These are phyloP conservation scores for Oxystoma pomonae DNA, from an alignment of 2,888 invertebrate species.

Conservation along the genomic window DNA sequence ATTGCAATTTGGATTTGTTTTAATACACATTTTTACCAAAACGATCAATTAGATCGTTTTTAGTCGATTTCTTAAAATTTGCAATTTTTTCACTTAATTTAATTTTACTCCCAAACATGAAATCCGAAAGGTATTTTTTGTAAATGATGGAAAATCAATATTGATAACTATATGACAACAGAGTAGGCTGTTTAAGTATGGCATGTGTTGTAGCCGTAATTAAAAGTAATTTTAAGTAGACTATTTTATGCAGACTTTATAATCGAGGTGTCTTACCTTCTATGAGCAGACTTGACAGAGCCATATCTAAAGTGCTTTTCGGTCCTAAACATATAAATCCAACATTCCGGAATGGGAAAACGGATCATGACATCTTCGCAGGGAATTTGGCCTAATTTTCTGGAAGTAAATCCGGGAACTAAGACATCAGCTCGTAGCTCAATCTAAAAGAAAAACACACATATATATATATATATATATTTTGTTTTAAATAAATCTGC, in stretches of 20 bases:
- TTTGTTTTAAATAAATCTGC: too few species aligned
- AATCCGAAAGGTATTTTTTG: too few species aligned
- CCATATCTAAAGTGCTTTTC: slow-evolving; percentile 98
- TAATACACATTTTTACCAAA: too few species aligned
- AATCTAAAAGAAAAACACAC: slow-evolving; percentile 56
- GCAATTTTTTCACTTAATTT: too few species aligned
- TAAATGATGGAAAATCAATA: too few species aligned
- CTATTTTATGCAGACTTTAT: not conserved
- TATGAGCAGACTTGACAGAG: slow-evolving; percentile 91
- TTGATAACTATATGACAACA: not conserved
- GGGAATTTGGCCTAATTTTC: slow-evolving; percentile 92
- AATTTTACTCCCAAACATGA: too few species aligned
- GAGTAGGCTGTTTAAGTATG: too few species aligned
- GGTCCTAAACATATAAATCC: slow-evolving; percentile 98
- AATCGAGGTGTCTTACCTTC: slow-evolving; percentile 46
- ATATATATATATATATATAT: too few species aligned
- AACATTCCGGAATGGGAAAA: slow-evolving; percentile 97
- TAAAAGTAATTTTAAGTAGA: not conserved
- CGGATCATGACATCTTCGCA: slow-evolving; percentile 96
- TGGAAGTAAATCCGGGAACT: slow-evolving; percentile 95
- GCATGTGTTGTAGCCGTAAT: too few species aligned
- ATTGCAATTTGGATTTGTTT: too few species aligned
- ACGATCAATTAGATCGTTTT: too few species aligned
- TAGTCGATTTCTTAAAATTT: too few species aligned
- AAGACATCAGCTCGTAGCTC: slow-evolving; percentile 93